Percentiles rank a stretch among this genome's conserved stretches.
Evolutionary conservation across 1,140 invertebrate genomes (phyloP).

Genomic region (Scylla paramamosain): DNA sequence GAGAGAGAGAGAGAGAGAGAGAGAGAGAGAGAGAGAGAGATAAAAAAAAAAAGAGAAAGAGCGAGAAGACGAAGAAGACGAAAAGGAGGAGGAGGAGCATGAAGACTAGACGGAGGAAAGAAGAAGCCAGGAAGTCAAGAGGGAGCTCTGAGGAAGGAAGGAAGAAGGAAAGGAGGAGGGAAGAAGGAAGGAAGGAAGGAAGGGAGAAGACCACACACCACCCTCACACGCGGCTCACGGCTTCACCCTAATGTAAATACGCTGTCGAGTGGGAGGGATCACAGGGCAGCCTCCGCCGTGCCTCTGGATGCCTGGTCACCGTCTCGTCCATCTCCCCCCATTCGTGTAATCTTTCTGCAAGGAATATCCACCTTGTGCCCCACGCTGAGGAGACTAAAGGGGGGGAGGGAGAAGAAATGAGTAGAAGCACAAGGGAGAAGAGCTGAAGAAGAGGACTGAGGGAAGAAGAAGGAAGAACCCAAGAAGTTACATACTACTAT

Average conservation of each 20-base stretch:
- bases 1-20: neutral
- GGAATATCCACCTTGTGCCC: neutral
- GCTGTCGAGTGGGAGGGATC: constrained; percentile 46
- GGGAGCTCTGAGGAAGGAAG: too few relatives aligned
- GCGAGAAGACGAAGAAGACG: neutral
- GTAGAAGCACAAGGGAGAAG: neutral
- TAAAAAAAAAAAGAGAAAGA: neutral
- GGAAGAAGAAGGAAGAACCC: too few relatives aligned
- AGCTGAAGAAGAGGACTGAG: too few relatives aligned
- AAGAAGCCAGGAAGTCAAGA: neutral
- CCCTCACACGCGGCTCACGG: constrained; percentile 8
- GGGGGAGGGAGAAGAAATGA: neutral
- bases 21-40: neutral
- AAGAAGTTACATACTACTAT: too few relatives aligned
- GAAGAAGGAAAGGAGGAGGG: neutral
- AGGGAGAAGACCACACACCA: constrained; percentile 43
- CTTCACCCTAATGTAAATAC: constrained; percentile 52
- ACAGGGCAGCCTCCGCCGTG: constrained; percentile 9
- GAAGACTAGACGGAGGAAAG: neutral
- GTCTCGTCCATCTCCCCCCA: constrained; percentile 35
- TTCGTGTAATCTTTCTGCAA: neutral
- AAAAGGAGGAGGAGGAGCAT: neutral
- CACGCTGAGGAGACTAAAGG: neutral
- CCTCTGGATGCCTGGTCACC: neutral
- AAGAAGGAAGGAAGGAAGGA: neutral